Conservation (phyloP, 1,140 invertebrate genomes). For the Ganaspis sp. region DNA sequence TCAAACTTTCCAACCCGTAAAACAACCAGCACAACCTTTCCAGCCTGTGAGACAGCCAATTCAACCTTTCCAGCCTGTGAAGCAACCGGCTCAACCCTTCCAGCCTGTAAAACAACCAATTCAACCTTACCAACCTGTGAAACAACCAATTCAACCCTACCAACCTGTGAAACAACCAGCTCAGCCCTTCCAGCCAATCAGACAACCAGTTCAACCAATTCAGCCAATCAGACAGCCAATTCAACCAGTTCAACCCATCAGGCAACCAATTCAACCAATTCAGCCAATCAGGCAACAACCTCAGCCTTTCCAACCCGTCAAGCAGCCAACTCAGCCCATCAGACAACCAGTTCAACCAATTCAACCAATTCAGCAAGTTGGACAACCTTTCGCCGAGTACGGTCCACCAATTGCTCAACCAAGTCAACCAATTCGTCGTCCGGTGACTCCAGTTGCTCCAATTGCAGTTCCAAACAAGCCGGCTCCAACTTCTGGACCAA, state of each 20-base stretch:
- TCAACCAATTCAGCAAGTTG: not conserved
- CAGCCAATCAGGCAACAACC: not conserved
- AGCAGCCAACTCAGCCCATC: not conserved
- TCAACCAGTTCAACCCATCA: not conserved
- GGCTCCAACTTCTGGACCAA: not conserved
- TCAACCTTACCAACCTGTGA: constrained; percentile 4
- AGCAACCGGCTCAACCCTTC: not conserved
- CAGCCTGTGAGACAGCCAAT: not conserved
- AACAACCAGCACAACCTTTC: too few species aligned
- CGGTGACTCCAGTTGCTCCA: not conserved
- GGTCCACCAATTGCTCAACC: not conserved
- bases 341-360: not conserved
- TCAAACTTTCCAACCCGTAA: too few species aligned
- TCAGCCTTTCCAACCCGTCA: too few species aligned
- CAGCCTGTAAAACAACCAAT: constrained; percentile 3
- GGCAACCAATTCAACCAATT: not conserved
- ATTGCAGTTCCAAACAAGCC: not conserved
- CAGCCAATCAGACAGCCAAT: not conserved
- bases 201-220: not conserved
- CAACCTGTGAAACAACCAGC: not conserved
- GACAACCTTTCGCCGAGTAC: not conserved
- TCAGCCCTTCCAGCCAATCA: not conserved
- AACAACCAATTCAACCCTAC: not conserved
- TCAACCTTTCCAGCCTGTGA: not conserved
- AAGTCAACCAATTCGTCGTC: not conserved